Evolutionary conservation across 1,140 invertebrate genomes (phyloP).

Genomic region (Drosophila ambigua): DNA sequence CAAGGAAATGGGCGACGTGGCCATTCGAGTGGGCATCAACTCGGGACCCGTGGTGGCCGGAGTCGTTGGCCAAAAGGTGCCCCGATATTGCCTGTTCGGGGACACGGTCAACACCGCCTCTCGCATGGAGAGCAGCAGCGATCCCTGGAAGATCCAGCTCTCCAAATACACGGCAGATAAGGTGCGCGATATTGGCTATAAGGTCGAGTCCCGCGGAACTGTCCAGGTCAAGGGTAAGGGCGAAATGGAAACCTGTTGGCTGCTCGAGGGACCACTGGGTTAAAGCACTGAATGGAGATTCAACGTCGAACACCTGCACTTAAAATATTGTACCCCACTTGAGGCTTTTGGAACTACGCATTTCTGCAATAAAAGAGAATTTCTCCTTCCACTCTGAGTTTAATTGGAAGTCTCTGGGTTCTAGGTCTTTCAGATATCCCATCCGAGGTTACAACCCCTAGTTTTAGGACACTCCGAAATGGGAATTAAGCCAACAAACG

Average conservation of each 20-base stretch:
- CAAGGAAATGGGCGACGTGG: slow-evolving; percentile 86
- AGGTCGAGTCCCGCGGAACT: slow-evolving; percentile 87
- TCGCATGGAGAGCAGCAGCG: slow-evolving; percentile 88
- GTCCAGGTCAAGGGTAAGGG: slow-evolving; percentile 95
- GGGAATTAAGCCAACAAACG: slow-evolving; percentile 9
- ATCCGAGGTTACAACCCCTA: too few relatives aligned
- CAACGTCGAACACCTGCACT: slow-evolving; percentile 43
- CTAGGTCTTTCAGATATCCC: not conserved
- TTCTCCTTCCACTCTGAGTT: not conserved
- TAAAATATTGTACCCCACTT: slow-evolving; percentile 32
- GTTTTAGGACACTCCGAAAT: too few relatives aligned
- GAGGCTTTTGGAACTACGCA: slow-evolving; percentile 1
- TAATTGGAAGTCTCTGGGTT: not conserved
- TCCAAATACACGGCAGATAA: slow-evolving; percentile 79
- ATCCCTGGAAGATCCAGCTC: slow-evolving; percentile 83
- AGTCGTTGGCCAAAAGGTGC: slow-evolving; percentile 91
- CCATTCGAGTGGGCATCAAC: slow-evolving; percentile 89
- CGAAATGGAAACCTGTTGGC: slow-evolving; percentile 93
- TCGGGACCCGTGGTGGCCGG: slow-evolving; percentile 90
- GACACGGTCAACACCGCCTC: slow-evolving; percentile 95
- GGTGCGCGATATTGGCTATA: slow-evolving; percentile 85
- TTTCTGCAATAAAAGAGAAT: slow-evolving; percentile 40
- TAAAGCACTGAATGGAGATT: slow-evolving; percentile 4
- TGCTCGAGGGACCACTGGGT: slow-evolving; percentile 84
- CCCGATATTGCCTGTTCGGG: slow-evolving; percentile 92